Base-by-base conservation (phyloP, 1,140 invertebrate genomes). In the Drosophila jambulina region DNA sequence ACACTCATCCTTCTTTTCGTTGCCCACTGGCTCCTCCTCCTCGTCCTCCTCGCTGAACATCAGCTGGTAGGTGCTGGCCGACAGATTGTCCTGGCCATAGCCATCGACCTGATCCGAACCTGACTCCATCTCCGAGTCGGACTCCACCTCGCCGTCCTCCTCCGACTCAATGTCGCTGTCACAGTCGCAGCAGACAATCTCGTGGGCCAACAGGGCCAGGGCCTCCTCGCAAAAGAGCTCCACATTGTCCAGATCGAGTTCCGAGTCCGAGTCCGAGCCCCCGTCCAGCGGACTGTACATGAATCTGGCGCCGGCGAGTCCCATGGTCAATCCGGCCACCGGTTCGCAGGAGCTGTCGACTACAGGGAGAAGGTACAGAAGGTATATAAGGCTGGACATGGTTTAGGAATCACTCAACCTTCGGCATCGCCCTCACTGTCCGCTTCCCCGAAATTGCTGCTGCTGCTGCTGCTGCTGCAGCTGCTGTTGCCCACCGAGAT, bases 251-350 rank as follows among this genome's bases (percentile, higher is more conserved):
- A 43, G 15, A 2, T 70, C 74, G 15, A 51, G 15, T 29, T 85
- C 80, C 10, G 69, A 82, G 29, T 78, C 82, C n/a, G 75, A 82
- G 10, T 86, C 78, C n/a, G 75, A 82, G 17, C 78, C 75, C 8
- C 48, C 58, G 2, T 32, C 38, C 2, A 86, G 59, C 5, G 45
- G 75, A n/a, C 29, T 71, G 25, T 86, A 86, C 29, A 49, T 42
- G 36, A 42, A 71, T 8, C 56, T 48, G 17, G 2, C 34, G 17
- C 21, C n/a, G 9, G 32, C 23, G 8, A 15, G 21, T 3, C 4
- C 23, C n/a, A 12, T 6, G 13, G 27, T 5, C 7, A 5, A 3
- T 0, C 17, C 19, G 23, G 23, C 3, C 12, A 7, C 21, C 19
- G 17, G 29, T 29, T n/a, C 65, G 36, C 27, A 62, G 15, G 64